Conservation (phyloP, 2,888 invertebrate species). For the Helobdella robusta region DNA sequence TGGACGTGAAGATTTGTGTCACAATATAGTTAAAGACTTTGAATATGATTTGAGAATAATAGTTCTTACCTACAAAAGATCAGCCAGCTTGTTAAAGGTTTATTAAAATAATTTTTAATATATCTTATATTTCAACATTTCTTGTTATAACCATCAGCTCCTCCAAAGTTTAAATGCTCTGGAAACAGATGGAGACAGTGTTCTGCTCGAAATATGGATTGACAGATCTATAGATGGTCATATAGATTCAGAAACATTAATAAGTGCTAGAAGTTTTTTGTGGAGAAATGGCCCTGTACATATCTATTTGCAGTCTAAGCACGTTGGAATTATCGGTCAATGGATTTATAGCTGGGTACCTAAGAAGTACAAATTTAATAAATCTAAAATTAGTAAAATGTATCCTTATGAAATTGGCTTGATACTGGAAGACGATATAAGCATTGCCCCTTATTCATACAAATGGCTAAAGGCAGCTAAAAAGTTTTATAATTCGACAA, state of each 20-base stretch:
- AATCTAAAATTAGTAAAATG: too few species aligned
- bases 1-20: too few species aligned
- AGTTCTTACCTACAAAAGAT: slow-evolving; percentile 32
- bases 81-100: slow-evolving; percentile 10
- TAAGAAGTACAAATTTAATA: too few species aligned
- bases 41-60: slow-evolving; percentile 33
- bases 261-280: slow-evolving; percentile 30
- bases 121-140: too few species aligned
- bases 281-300: slow-evolving; percentile 32
- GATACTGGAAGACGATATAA: slow-evolving; percentile 40
- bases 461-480: slow-evolving; percentile 28
- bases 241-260: slow-evolving; percentile 30
- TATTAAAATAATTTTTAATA: too few species aligned
- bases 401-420: slow-evolving; percentile 40
- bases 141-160: neutral
- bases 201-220: slow-evolving; percentile 35
- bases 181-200: slow-evolving; percentile 31
- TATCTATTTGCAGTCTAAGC: slow-evolving; percentile 32
- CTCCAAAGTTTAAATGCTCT: slow-evolving; percentile 28
- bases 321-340: slow-evolving; percentile 36
- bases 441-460: slow-evolving; percentile 29
- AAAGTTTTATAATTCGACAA: slow-evolving; percentile 4
- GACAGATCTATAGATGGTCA: slow-evolving; percentile 30
- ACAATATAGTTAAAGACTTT: too few species aligned
- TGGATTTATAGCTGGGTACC: slow-evolving; percentile 39